Percentiles rank a stretch among this genome's conserved stretches.
Evolutionary conservation across 2,888 invertebrate genomes (phyloP).

Genomic region (Galerucella nymphaeae): DNA sequence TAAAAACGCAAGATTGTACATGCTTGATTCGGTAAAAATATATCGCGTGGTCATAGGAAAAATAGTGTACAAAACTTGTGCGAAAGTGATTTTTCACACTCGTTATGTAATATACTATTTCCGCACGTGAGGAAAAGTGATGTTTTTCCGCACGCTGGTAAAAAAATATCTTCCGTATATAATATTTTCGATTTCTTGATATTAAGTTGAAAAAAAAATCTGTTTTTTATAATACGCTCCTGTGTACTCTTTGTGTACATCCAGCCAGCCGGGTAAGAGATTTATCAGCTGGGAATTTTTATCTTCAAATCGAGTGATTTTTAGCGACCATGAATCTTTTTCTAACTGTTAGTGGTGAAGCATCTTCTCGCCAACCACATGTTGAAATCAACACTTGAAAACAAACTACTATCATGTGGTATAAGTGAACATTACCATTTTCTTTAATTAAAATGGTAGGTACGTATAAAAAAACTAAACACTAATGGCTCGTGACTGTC

Average conservation of each 20-base stretch:
- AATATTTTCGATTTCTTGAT: too few species aligned
- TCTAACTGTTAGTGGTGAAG: constrained; percentile 37
- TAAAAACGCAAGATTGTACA: too few species aligned
- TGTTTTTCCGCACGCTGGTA: too few species aligned
- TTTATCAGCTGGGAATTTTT: constrained; percentile 9
- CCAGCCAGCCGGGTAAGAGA: neutral
- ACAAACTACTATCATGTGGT: constrained; percentile 40
- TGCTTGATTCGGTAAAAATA: too few species aligned
- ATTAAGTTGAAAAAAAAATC: neutral
- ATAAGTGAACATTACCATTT: constrained; percentile 42
- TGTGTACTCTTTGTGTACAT: neutral
- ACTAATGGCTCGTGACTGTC: constrained; percentile 39
- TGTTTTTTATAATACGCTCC: neutral
- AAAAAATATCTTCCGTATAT: too few species aligned
- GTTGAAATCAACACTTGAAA: constrained; percentile 40
- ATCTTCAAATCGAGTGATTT: constrained; percentile 28
- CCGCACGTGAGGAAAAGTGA: too few species aligned
- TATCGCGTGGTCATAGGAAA: too few species aligned
- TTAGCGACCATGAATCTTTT: constrained; percentile 40
- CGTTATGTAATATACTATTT: too few species aligned
- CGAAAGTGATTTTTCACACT: too few species aligned
- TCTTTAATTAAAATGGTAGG: constrained; percentile 41
- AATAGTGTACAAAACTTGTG: too few species aligned
- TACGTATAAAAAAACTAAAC: constrained; percentile 38
- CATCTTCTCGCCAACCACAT: constrained; percentile 43